Percentiles rank a stretch among this genome's conserved stretches.
phyloP scores from a whole-genome alignment of 1,140 invertebrate genomes.

The Leptinotarsa texana region DNA sequence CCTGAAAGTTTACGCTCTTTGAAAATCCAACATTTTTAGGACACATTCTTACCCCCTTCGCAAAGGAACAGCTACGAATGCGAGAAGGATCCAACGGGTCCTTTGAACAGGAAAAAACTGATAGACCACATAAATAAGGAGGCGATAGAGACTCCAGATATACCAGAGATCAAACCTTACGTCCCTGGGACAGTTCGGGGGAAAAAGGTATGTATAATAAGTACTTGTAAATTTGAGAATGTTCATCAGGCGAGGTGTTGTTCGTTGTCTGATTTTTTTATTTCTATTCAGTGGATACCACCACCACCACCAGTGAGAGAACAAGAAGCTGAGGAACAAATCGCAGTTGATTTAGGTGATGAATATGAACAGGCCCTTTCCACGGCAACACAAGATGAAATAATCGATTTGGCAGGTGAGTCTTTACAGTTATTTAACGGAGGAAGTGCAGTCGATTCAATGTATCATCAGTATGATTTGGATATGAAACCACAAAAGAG shows the following conservation, averaged over 20 bases:
- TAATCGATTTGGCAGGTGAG: slow-evolving; percentile 96
- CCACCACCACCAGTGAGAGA: slow-evolving; percentile 78
- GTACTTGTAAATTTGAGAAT: no score
- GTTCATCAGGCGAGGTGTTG: no score
- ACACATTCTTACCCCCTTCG: slow-evolving; percentile 92
- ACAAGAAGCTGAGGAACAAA: slow-evolving; percentile 85
- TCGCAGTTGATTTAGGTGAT: slow-evolving; percentile 90
- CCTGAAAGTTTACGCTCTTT: no score
- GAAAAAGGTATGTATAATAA: slow-evolving; percentile 72
- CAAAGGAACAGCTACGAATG: slow-evolving; percentile 96
- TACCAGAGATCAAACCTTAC: slow-evolving; percentile 93
- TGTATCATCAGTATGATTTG: no score
- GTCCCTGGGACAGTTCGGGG: slow-evolving; percentile 87
- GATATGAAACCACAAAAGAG: no score
- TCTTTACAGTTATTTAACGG: no score
- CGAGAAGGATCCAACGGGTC: slow-evolving; percentile 91
- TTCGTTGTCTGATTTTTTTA: no score
- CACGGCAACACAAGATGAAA: slow-evolving; percentile 93
- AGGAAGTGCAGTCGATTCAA: no score
- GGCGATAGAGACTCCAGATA: slow-evolving; percentile 95
- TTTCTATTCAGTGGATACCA: slow-evolving; percentile 74
- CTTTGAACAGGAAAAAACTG: slow-evolving; percentile 92
- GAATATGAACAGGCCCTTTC: slow-evolving; percentile 94
- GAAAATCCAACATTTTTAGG: slow-evolving; percentile 66
- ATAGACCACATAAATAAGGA: slow-evolving; percentile 98